phyloP scores from a whole-genome alignment of 1,140 invertebrate species.

The Diabrotica virgifera region DNA sequence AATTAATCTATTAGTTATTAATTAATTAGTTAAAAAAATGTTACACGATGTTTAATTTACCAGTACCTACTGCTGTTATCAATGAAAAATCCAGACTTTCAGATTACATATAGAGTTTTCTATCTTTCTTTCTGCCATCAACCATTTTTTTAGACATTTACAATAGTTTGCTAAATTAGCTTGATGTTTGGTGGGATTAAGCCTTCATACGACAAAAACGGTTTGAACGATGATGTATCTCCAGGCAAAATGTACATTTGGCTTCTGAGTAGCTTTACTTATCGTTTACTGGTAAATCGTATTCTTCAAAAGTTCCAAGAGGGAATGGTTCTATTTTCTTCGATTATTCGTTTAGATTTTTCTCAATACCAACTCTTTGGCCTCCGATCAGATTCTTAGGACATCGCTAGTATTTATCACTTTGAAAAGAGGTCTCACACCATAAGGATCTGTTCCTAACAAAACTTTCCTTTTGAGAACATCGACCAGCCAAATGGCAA shows the following conservation, averaged over 20 bases:
- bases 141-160: too few species aligned
- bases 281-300: slow-evolving; percentile 58
- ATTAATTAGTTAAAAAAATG: too few species aligned
- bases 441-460: slow-evolving; percentile 82
- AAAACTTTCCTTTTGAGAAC: slow-evolving; percentile 65
- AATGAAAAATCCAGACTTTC: too few species aligned
- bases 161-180: too few species aligned
- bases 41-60: too few species aligned
- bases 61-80: too few species aligned
- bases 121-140: too few species aligned
- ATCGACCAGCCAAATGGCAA: slow-evolving; percentile 83
- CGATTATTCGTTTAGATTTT: slow-evolving; percentile 46
- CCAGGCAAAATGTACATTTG: slow-evolving; percentile 59
- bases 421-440: slow-evolving; percentile 75
- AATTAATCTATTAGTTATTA: too few species aligned
- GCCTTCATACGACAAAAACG: slow-evolving; percentile 54
- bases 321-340: slow-evolving; percentile 61
- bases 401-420: slow-evolving; percentile 55
- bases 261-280: slow-evolving; percentile 54
- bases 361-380: slow-evolving; percentile 55
- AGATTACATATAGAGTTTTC: too few species aligned
- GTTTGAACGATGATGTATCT: slow-evolving; percentile 55
- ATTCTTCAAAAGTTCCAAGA: slow-evolving; percentile 64
- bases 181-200: too few species aligned
- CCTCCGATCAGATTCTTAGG: slow-evolving; percentile 66